Conservation (phyloP, 2,113 vertebrate species). For the Corythornis vintsioides region DNA sequence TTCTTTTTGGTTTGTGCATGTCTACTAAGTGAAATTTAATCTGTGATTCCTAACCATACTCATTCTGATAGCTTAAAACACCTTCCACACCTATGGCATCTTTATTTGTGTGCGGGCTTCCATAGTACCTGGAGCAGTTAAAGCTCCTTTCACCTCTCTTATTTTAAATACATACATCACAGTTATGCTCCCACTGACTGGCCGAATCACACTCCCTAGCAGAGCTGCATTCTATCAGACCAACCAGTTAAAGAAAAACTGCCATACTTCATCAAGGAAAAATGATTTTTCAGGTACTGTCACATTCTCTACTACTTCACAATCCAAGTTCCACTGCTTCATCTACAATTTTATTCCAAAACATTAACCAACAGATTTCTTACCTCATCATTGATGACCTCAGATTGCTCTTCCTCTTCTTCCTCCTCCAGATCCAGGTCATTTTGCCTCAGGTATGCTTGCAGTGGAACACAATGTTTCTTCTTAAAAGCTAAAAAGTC, state of each 20-base stretch:
- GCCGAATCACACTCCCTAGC: rapidly evolving
- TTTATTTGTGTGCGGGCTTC: neutral
- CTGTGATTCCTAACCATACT: neutral
- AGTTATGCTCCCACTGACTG: rapidly evolving
- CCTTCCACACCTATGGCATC: neutral
- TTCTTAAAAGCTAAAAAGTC: constrained; percentile 96
- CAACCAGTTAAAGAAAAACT: neutral
- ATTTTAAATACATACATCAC: neutral
- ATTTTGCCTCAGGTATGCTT: constrained; percentile 92
- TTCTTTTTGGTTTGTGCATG: neutral
- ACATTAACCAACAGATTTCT: neutral
- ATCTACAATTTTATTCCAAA: neutral
- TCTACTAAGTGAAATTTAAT: neutral
- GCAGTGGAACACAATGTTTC: constrained; percentile 91
- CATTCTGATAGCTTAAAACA: neutral
- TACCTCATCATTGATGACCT: constrained; percentile 98
- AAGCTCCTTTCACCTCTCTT: neutral
- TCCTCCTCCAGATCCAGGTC: constrained; percentile 96
- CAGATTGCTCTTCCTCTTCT: constrained; percentile 94
- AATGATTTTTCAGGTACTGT: neutral
- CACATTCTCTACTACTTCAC: neutral
- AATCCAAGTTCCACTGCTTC: neutral
- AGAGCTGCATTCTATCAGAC: neutral
- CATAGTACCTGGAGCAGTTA: neutral
- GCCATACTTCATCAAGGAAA: neutral